phyloP scores from a whole-genome alignment of 2,113 vertebrate genomes.

The Ursus arctos region DNA sequence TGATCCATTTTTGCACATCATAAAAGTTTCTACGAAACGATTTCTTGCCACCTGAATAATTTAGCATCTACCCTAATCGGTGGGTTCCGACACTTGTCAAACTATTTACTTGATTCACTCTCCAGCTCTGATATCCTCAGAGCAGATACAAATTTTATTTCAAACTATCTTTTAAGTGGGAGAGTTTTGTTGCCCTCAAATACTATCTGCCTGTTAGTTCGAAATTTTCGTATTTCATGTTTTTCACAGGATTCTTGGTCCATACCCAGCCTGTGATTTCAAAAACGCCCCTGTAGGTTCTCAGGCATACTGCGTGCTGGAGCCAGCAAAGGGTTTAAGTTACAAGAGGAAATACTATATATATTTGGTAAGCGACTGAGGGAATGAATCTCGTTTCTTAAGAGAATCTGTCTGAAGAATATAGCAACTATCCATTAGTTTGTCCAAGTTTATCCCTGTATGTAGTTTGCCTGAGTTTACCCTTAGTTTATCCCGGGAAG shows the following conservation, averaged over 20 bases:
- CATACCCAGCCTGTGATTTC: neutral
- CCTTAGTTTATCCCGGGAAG: neutral
- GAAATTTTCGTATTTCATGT: neutral
- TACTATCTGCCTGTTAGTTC: neutral
- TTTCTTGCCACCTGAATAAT: slow-evolving; percentile 62
- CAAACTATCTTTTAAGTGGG: neutral
- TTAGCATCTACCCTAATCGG: slow-evolving; percentile 46
- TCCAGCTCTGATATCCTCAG: neutral
- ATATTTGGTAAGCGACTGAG: neutral
- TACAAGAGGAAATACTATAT: neutral
- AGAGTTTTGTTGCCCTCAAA: slow-evolving; percentile 38
- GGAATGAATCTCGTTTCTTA: neutral
- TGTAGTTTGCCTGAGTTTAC: neutral
- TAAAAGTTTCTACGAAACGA: slow-evolving; percentile 24
- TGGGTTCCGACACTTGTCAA: slow-evolving; percentile 49
- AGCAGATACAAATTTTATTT: slow-evolving; percentile 35
- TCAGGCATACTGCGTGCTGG: neutral
- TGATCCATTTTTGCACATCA: slow-evolving; percentile 46
- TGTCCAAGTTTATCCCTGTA: neutral
- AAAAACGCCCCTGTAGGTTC: neutral
- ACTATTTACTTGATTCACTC: slow-evolving; percentile 65
- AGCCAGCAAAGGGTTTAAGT: neutral
- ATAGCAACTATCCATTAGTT: neutral
- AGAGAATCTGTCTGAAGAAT: neutral
- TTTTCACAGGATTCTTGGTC: neutral